phyloP scores from a whole-genome alignment of 2,888 invertebrate species.

The Mythimna impura region DNA sequence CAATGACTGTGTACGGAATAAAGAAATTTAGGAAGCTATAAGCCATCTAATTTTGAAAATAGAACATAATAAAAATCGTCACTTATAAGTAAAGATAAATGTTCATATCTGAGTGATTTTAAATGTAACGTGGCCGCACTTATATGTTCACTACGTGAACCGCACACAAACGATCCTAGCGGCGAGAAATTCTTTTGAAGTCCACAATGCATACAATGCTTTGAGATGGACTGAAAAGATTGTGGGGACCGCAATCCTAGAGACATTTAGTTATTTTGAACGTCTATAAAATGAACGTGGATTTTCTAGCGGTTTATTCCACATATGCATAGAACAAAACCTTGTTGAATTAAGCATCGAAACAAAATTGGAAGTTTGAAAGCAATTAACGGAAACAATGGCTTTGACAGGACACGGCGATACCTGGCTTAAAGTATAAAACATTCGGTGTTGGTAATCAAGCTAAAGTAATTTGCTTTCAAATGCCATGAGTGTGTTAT shows the following conservation, averaged over 20 bases:
- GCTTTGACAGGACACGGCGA: slow-evolving; percentile 19
- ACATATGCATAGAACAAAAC: background rate
- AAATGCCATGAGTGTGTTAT: background rate
- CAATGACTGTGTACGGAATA: background rate
- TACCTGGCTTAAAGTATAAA: slow-evolving; percentile 15
- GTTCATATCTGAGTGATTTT: slow-evolving; percentile 71
- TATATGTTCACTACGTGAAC: slow-evolving; percentile 68
- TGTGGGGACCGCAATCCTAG: slow-evolving; percentile 30
- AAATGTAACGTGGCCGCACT: slow-evolving; percentile 69
- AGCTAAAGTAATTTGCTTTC: slow-evolving; percentile 26
- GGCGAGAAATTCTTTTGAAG: slow-evolving; percentile 52
- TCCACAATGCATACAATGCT: slow-evolving; percentile 55
- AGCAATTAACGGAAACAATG: slow-evolving; percentile 48
- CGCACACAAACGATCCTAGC: slow-evolving; percentile 60
- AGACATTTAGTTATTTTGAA: slow-evolving; percentile 32
- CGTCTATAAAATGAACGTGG: background rate
- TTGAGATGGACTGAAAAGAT: slow-evolving; percentile 50
- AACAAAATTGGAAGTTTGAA: slow-evolving; percentile 42
- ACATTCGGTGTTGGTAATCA: slow-evolving; percentile 16
- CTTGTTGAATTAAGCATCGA: slow-evolving; percentile 12
- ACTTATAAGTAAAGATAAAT: slow-evolving; percentile 62
- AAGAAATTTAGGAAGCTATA: slow-evolving; percentile 3
- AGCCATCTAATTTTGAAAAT: slow-evolving; percentile 13
- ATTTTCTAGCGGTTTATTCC: slow-evolving; percentile 12
- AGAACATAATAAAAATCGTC: slow-evolving; percentile 16